Base-by-base conservation (phyloP, 1,140 invertebrate species). In the Parapsyche elsis region DNA sequence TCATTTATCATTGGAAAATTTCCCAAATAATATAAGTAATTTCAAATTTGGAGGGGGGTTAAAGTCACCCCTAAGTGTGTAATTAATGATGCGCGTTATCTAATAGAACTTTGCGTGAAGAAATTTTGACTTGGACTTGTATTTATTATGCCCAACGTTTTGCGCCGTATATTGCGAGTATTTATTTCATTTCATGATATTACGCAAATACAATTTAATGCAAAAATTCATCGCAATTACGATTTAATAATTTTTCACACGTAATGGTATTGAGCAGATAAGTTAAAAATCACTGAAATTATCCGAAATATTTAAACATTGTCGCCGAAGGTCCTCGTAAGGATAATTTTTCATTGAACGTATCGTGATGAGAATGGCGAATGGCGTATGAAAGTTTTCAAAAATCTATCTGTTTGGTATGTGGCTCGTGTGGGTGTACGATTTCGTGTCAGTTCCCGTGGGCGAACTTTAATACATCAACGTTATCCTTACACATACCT, bases 1-100 rank as follows among this genome's bases (percentile, higher is more conserved):
- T 75, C 73, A 23, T 75, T 75, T 75, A 75, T 75, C 73, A 75
- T 75, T 46, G 44, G 46, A 57, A 75, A 75, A 75, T 75, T 75
- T 46, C 23, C 12, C 14, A 75, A 75, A 75, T 75, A 59, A 75
- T 44, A 75, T 75, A 57, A 75, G 53, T 46, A 75, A 75, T 75
- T 57, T 46, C 38, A 10, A 9, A 30, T 75, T 38, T 74, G 45
- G 19, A 21, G 57, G 57, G 16, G 7, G 57, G 21, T 61, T 19
- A 61, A 61, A 61, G 57, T 61, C 21, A 19, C 57, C 57, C 67
- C 67, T 9, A 61, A 71, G 21, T 24, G 67, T 14, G 71, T 74
- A 74, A 74, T 74, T 74, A 74, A 74, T 74, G 71, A 74, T 24
- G 30, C 57, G 57, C 30, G 2, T 38, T 38, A 38, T 38, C 30